Evolutionary conservation across 2,888 invertebrate species (phyloP).

Genomic region (Flexamia atlantica): DNA sequence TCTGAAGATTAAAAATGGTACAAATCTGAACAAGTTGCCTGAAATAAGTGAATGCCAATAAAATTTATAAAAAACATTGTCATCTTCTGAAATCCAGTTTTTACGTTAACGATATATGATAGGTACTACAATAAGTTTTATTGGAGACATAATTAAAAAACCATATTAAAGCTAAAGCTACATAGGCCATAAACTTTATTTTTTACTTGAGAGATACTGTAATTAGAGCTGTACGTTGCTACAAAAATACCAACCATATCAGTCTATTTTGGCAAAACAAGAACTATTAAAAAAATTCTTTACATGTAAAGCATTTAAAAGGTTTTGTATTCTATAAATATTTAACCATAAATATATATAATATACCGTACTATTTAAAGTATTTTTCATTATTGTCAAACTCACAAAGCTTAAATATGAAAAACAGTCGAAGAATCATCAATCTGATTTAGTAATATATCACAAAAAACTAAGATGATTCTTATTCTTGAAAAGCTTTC

Average conservation of each 20-base stretch:
- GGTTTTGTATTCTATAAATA: background rate
- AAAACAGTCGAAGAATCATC: background rate
- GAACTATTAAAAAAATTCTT: background rate
- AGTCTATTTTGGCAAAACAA: conserved; percentile 6
- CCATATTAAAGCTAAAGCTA: too few species aligned
- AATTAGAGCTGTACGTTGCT: too few species aligned
- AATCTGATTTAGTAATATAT: background rate
- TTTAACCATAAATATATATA: conserved; percentile 33
- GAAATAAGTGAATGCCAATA: too few species aligned
- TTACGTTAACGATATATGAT: too few species aligned
- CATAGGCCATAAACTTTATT: too few species aligned
- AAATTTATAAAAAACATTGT: too few species aligned
- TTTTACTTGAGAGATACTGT: too few species aligned
- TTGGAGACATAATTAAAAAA: too few species aligned
- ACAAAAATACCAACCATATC: background rate
- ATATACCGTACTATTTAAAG: background rate
- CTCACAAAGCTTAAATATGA: background rate
- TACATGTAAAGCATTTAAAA: conserved; percentile 8
- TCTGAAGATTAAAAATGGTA: too few species aligned
- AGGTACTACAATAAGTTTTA: too few species aligned
- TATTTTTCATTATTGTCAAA: conserved; percentile 33
- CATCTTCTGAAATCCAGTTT: too few species aligned
- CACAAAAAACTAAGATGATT: background rate
- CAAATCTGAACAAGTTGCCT: too few species aligned
- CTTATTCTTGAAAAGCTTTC: background rate